Base-by-base conservation (phyloP, 1,140 invertebrate species). In the Apocrypta bakeri region DNA sequence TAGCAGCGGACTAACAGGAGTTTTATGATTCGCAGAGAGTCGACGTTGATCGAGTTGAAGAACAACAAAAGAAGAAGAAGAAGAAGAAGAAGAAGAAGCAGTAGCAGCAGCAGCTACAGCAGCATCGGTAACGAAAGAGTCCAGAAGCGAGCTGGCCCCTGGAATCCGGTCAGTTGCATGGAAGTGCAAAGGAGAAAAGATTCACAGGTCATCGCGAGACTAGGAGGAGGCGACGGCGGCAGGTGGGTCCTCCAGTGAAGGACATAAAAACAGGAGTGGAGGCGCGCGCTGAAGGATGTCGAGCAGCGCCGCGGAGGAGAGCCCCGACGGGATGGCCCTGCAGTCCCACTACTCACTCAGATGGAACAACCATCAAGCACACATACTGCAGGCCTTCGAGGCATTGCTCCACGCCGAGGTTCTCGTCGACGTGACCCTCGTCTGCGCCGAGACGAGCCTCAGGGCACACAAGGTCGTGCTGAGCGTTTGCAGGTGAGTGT, bases 291-390 rank as follows among this genome's bases (percentile, higher is more conserved):
- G 85, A 90, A 91, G 88, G 82, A 91, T 91, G 90, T 91, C 91
- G 85, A 89, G 89, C 86, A 85, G 87, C 85, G 86, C 86, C 82
- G 25, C 64, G 25, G 29, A 72, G 37, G 88, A 87, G 66, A 90
- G 90, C 88, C 90, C 90, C 83, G 90, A 90, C 88, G 88, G 90
- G 83, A 94, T 93, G 93, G 91, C 91, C 79, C 86, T 91, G 74
- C 93, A 96, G 90, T 96, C 97, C 87, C 96, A 97, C 90, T 98
- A 97, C 91, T 97, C 96, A 87, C 93, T 98, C 83, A 94, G 96
- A 91, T 98, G 97, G 97, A 97, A 97, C 93, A 97, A 98, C 92
- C 97, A 98, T 93, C 96, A 97, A 88, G 94, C 94, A 79, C 96
- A 98, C 91, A 95, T 98, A 89, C 93, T 97, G 83, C 94, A 95